Conservation (phyloP, 2,113 vertebrate genomes). For the Hirundichthys speculiger region DNA sequence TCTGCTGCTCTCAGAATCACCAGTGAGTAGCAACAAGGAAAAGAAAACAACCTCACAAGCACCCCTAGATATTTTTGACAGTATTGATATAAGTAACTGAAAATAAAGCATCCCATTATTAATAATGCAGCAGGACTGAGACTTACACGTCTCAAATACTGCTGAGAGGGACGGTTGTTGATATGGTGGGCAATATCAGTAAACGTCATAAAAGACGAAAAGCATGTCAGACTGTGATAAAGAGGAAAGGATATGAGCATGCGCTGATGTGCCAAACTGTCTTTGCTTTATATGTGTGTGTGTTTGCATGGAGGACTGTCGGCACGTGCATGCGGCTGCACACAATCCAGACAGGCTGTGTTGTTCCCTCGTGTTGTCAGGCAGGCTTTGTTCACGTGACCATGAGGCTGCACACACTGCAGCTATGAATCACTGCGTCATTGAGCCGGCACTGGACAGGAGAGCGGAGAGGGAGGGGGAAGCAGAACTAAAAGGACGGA, state of each 20-base stretch:
- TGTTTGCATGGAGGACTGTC: slow-evolving; percentile 19
- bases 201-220: slow-evolving; percentile 21
- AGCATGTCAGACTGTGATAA: slow-evolving; percentile 25
- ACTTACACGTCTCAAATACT: slow-evolving; percentile 14
- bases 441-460: slow-evolving; percentile 68
- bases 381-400: slow-evolving; percentile 84
- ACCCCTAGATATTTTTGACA: slow-evolving; percentile 11
- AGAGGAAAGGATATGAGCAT: slow-evolving; percentile 38
- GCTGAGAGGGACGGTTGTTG: slow-evolving; percentile 16
- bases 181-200: neutral
- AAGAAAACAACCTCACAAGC: slow-evolving; percentile 13
- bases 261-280: slow-evolving; percentile 21
- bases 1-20: neutral
- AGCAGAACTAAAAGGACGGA: slow-evolving; percentile 14
- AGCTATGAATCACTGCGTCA: slow-evolving; percentile 80
- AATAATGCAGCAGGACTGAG: slow-evolving; percentile 44
- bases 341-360: slow-evolving; percentile 43
- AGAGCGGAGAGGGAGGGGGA: slow-evolving; percentile 27
- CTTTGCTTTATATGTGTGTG: neutral
- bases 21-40: slow-evolving; percentile 13
- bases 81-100: slow-evolving; percentile 2
- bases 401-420: slow-evolving; percentile 71
- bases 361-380: slow-evolving; percentile 81
- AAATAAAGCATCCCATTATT: slow-evolving; percentile 20
- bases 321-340: slow-evolving; percentile 26